phyloP scores from a whole-genome alignment of 2,888 invertebrate species.

The Tuta absoluta region DNA sequence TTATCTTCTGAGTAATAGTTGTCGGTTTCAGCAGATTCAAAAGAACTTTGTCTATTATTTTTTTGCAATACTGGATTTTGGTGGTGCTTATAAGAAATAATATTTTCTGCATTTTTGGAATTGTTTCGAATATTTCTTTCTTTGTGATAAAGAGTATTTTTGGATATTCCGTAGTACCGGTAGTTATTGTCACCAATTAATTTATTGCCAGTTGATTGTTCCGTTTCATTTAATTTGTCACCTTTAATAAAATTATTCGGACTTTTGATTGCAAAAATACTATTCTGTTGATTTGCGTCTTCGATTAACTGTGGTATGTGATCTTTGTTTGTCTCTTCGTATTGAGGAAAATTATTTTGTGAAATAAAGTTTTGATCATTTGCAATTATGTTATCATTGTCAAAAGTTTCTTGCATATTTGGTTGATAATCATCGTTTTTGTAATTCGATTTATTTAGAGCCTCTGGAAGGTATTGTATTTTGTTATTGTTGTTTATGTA shows the following conservation, averaged over 20 bases:
- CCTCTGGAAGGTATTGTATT: neutral
- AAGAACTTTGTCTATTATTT: neutral
- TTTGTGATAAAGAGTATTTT: neutral
- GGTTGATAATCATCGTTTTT: neutral
- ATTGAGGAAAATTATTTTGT: neutral
- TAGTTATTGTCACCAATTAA: neutral
- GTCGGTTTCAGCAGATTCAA: neutral
- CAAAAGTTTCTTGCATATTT: neutral
- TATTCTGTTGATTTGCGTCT: neutral
- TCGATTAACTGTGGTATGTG: neutral
- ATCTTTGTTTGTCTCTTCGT: neutral
- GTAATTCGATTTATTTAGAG: neutral
- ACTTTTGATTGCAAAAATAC: neutral
- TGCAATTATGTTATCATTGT: neutral
- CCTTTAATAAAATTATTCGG: neutral
- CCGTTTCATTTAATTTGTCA: neutral
- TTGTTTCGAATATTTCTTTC: neutral
- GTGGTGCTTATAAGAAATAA: neutral
- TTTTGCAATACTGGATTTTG: neutral
- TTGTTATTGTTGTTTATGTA: neutral
- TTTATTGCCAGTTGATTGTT: no score
- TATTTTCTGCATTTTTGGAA: neutral
- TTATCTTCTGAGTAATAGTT: no score
- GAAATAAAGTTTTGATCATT: neutral
- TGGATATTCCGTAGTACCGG: neutral